Evolutionary conservation across 1,140 invertebrate genomes (phyloP).

Genomic region (Microplitis mediator): DNA sequence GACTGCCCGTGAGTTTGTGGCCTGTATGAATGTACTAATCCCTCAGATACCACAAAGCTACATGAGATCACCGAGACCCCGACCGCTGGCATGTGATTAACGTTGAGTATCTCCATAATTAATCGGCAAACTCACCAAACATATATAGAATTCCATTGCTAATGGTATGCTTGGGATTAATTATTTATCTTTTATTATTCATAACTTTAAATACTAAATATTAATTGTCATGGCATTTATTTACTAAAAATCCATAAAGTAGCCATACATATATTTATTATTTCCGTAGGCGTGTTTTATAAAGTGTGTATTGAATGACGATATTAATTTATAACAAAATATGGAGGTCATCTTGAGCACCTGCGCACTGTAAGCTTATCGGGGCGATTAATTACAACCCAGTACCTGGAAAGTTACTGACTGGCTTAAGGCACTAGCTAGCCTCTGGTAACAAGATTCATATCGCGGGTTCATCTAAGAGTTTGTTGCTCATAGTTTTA

Average conservation of each 20-base stretch:
- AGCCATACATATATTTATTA: not conserved
- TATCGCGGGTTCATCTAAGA: conserved; percentile 16
- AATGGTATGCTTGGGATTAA: not conserved
- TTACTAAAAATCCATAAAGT: too few relatives aligned
- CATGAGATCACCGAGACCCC: conserved; percentile 23
- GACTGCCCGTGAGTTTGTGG: conserved; percentile 18
- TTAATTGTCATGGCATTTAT: too few relatives aligned
- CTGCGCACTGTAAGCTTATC: conserved; percentile 4
- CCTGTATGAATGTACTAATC: conserved; percentile 25
- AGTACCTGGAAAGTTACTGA: not conserved
- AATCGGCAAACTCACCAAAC: conserved; percentile 34
- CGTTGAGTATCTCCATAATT: conserved; percentile 51
- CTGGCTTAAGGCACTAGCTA: not conserved
- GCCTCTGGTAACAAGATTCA: conserved; percentile 24
- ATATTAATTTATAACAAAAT: not conserved
- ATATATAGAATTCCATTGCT: not conserved
- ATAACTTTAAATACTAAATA: too few relatives aligned
- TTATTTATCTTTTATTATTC: not conserved
- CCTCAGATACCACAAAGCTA: conserved; percentile 12
- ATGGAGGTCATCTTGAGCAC: conserved; percentile 4
- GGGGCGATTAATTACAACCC: conserved; percentile 3
- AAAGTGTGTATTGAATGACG: not conserved
- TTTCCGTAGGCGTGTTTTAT: not conserved
- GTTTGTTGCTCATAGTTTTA: conserved; percentile 31
- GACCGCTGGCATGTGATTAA: conserved; percentile 39